Base-by-base conservation (phyloP, 1,140 invertebrate species). In the Helicorthomorpha holstii region DNA sequence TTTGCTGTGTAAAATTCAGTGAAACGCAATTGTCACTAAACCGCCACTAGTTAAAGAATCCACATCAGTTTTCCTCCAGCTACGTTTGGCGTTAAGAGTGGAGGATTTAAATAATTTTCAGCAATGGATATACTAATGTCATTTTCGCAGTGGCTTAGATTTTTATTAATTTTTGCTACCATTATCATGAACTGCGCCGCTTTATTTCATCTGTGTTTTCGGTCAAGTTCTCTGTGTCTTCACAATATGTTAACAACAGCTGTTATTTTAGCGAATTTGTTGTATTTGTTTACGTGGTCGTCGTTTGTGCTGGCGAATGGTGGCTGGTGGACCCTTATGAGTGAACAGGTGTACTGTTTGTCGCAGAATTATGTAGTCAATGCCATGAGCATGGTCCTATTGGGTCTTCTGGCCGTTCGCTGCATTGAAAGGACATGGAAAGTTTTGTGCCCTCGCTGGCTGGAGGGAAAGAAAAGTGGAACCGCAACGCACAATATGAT, bases 351-450 rank as follows among this genome's bases (percentile, higher is more conserved):
- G 14, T 56, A 55, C 44, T 56, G 55, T 47, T 27, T 53, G 24
- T 22, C 48, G 24, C 55, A 56, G 47, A 54, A 56, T 47, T 56
- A 46, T 24, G 41, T 54, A 22, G 54, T 51, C 42, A 56, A 56
- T 42, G 49, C 55, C 34, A 48, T 54, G n/a, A 26, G 27, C 22
- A 49, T 56, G 49, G 49, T 56, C 14, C 34, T 56, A 14, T 25
- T 56, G 21, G 48, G 46, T 24, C 27, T 56, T 22, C 27, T 47
- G n/a, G 52, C 54, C 2, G 26, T 53, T 2, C 26, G 50, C 4
- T 16, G 3, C n/a, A 16, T 3, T 21, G 22, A 25, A 7, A 16
- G 7, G 7, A 4, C 48, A n/a, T 3, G 38, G 12, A 25, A 16
- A n/a, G 23, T 10, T 10, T 2, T 46, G n/a, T 48, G 26, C 50